phyloP scores from a whole-genome alignment of 2,113 vertebrate genomes.

The Climacteris rufus region DNA sequence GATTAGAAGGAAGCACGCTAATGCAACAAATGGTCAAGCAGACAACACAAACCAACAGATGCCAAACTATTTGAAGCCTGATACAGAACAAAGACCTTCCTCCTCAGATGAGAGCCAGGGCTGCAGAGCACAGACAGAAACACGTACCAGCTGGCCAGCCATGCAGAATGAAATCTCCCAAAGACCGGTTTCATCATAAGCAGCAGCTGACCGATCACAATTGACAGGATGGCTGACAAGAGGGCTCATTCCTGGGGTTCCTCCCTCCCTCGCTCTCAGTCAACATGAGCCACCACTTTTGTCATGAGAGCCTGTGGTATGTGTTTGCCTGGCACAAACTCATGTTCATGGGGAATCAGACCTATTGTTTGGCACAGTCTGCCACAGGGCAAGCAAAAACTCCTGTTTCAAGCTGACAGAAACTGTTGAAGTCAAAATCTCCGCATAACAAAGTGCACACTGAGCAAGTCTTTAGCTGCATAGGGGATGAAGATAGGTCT shows the following conservation, averaged over 20 bases:
- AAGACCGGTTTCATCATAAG: background rate
- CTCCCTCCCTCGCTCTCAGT: background rate
- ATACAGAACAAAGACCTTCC: conserved; percentile 23
- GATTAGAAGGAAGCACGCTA: background rate
- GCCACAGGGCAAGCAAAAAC: background rate
- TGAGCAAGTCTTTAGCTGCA: background rate
- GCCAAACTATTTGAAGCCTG: conserved; percentile 36
- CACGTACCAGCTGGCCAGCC: conserved; percentile 40
- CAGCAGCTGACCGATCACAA: conserved; percentile 23
- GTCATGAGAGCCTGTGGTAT: background rate
- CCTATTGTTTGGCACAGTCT: background rate
- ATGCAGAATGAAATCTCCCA: conserved; percentile 30
- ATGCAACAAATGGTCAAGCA: background rate
- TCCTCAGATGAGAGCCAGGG: background rate
- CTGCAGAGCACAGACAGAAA: conserved; percentile 38
- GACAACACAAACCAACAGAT: conserved; percentile 23
- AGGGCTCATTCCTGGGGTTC: background rate
- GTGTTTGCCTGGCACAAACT: background rate
- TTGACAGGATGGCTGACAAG: background rate
- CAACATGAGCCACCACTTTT: background rate
- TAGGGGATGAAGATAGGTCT: background rate
- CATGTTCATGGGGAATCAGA: background rate
- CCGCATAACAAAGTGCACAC: fast-evolving
- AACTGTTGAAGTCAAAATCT: background rate
- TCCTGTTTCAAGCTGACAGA: background rate